phyloP scores from a whole-genome alignment of 1,140 invertebrate genomes.

The Colletes gigas region DNA sequence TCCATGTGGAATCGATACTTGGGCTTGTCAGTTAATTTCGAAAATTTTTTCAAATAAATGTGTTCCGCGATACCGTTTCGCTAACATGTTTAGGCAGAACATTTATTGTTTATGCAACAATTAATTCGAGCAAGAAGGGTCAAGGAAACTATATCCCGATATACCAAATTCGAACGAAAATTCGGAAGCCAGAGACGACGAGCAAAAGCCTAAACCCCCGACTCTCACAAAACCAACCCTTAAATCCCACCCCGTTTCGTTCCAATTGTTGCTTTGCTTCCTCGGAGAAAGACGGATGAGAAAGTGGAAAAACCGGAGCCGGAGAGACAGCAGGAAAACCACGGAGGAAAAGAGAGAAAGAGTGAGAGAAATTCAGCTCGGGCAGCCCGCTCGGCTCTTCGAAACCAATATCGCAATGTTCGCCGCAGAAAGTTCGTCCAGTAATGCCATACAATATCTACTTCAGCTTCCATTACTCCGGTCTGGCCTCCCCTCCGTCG shows the following conservation, averaged over 20 bases:
- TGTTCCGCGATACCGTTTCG: too few relatives aligned
- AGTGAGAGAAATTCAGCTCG: conserved; percentile 46
- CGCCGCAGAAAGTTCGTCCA: conserved; percentile 75
- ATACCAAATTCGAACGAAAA: background rate
- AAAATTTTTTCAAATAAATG: too few relatives aligned
- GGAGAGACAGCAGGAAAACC: conserved; percentile 1
- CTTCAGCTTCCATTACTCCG: conserved; percentile 79
- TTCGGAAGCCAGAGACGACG: conserved; percentile 5
- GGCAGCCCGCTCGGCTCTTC: conserved; percentile 54
- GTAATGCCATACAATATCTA: conserved; percentile 80
- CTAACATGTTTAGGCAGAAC: too few relatives aligned
- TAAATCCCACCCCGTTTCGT: conserved; percentile 24
- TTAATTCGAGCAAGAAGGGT: background rate
- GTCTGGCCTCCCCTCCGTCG: conserved; percentile 59
- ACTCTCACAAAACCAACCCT: conserved; percentile 18
- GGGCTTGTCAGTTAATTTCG: too few relatives aligned
- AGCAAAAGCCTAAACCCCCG: background rate
- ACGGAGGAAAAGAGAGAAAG: background rate
- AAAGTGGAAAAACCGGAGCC: conserved; percentile 9
- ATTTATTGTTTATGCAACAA: background rate
- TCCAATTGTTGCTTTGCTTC: conserved; percentile 37
- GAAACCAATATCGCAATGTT: conserved; percentile 80
- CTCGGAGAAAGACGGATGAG: conserved; percentile 17
- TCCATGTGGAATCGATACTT: too few relatives aligned
- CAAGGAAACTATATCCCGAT: background rate